Base-by-base conservation (phyloP, 2,113 vertebrate genomes). In the Syrrhaptes paradoxus region DNA sequence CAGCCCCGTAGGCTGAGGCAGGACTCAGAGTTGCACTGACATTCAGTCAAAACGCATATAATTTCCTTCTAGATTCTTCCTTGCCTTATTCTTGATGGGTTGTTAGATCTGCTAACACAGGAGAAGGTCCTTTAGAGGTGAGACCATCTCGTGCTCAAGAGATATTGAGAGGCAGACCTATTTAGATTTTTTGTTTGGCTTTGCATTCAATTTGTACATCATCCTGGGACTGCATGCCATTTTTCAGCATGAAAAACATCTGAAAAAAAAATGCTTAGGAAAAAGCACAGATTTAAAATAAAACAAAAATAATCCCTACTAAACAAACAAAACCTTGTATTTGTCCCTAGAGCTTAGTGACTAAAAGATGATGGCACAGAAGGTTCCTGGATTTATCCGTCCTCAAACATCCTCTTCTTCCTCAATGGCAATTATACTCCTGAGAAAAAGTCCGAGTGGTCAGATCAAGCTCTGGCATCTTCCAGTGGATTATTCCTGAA, bases 401-500 rank as follows among this genome's bases (percentile, higher is more conserved):
- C 70, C 70, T 73, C 61, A 82, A 81, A 87, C 61, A 84, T 92
- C 46, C 26, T 81, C 57, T 92, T 49, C 45, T 84, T 92, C 73
- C 45, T 93, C 84, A 82, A 26, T 32, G 54, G 31, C 52, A 94
- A 16, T 85, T 87, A 54, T 17, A 76, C 36, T 85, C 73, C 89
- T 76, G 58, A 91, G 89, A 87, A 95, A 89, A 85, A 65, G 21
- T 82, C 41, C n/a, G 57, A 91, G 58, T 80, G 74, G 77, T 72
- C 77, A 85, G 57, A 82, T 65, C 57, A 65, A 85, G 36, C 71
- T 70, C 58, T 93, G 84, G 66, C 87, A 89, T 62, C 73, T 78
- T 95, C 72, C 49, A 65, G 77, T 49, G 55, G 46, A 79, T 91
- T 89, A 89, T 93, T 95, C 89, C 85, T 95, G 87, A 95, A 96